A percentile compares a stretch with the other conserved stretches of the same genome.
phyloP scores from a whole-genome alignment of 2,113 vertebrate species.

The Canis aureus region DNA sequence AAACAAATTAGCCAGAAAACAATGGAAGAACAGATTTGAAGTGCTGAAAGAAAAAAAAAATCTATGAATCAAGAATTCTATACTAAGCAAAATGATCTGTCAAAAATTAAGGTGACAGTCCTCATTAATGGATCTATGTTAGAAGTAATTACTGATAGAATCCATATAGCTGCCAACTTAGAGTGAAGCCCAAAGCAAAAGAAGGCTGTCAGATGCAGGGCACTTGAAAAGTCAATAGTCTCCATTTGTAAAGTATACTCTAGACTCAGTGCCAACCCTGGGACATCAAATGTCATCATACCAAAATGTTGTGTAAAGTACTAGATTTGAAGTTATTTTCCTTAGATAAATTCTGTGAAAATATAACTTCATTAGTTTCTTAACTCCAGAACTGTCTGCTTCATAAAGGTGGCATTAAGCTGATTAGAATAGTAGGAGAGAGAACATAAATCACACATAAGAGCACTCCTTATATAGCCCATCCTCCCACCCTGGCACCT shows the following conservation, averaged over 20 bases:
- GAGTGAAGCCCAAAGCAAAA: background rate
- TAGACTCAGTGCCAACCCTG: background rate
- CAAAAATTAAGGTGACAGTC: conserved; percentile 3
- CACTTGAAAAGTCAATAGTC: background rate
- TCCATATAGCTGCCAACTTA: background rate
- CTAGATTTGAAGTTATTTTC: conserved; percentile 21
- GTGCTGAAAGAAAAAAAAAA: background rate
- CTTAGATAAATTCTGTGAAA: background rate
- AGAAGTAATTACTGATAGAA: background rate
- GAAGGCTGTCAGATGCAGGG: background rate
- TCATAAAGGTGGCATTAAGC: background rate
- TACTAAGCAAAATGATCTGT: background rate
- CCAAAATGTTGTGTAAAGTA: background rate
- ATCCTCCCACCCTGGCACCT: background rate
- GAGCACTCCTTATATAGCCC: background rate
- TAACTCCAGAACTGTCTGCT: background rate
- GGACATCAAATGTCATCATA: background rate
- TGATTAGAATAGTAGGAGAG: background rate
- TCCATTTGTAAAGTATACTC: background rate
- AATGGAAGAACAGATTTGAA: background rate
- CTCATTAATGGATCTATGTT: background rate
- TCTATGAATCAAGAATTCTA: background rate
- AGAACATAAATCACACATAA: background rate
- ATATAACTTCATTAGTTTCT: background rate
- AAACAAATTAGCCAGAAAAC: background rate